These are phyloP conservation scores for Calameuta filiformis DNA, from an alignment of 2,888 invertebrate genomes.

Conservation along the genomic window DNA sequence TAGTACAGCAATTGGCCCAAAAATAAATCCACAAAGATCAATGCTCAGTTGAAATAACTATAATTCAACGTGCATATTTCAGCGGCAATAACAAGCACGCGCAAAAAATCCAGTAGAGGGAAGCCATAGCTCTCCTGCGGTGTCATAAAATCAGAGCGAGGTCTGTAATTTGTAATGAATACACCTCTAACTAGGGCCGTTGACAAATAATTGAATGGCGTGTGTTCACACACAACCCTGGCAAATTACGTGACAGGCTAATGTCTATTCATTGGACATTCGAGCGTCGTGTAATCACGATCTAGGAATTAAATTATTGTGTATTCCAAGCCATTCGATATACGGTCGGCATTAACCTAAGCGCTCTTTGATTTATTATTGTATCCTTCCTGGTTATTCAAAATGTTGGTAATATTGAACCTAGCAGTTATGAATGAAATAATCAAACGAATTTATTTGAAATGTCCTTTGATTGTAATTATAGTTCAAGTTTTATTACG, in stretches of 20 bases:
- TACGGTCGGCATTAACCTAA: slow-evolving; percentile 1
- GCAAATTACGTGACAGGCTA: slow-evolving; percentile 3
- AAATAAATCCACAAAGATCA: background rate
- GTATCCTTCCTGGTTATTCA: background rate
- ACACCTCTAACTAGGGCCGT: slow-evolving; percentile 54
- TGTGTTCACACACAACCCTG: background rate
- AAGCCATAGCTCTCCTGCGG: slow-evolving; percentile 32
- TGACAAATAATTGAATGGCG: slow-evolving; percentile 3
- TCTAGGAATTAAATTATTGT: slow-evolving; percentile 32
- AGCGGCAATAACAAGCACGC: background rate
- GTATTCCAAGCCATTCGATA: slow-evolving; percentile 35
- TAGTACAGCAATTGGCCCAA: background rate
- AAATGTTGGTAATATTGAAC: background rate
- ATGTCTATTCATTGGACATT: slow-evolving; percentile 27
- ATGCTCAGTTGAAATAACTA: background rate
- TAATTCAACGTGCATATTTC: background rate
- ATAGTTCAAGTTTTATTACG: background rate
- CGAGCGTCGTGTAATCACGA: slow-evolving; percentile 26
- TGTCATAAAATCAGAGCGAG: slow-evolving; percentile 45
- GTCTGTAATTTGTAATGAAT: slow-evolving; percentile 61
- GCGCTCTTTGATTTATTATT: background rate
- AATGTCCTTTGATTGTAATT: background rate
- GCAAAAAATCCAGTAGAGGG: background rate
- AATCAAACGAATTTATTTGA: background rate
- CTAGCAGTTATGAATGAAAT: background rate